phyloP scores from a whole-genome alignment of 2,797 vertebrate species.

The Sebastes vulpes region DNA sequence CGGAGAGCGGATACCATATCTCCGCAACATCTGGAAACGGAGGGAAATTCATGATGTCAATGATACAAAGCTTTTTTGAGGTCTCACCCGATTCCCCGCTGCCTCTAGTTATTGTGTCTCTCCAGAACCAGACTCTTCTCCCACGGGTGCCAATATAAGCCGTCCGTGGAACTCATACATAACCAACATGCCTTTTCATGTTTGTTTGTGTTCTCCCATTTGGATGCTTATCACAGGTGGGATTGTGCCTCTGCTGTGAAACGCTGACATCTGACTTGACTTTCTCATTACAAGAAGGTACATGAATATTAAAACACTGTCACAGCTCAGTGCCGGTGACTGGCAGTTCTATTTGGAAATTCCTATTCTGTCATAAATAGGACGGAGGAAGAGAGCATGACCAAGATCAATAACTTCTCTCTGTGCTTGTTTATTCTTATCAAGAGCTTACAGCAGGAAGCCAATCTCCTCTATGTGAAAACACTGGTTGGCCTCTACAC shows the following conservation, averaged over 20 bases:
- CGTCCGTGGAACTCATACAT: conserved; percentile 29
- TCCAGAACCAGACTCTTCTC: conserved; percentile 32
- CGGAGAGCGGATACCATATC: conserved; percentile 2
- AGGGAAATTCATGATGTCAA: conserved; percentile 15
- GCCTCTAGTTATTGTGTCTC: conserved; percentile 32
- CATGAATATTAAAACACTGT: conserved; percentile 67
- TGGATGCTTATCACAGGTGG: conserved; percentile 60
- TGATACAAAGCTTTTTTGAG: conserved; percentile 21
- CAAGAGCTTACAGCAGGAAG: conserved; percentile 1
- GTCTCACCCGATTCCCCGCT: conserved; percentile 11
- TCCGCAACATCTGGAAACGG: conserved; percentile 17
- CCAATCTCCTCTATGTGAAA: conserved; percentile 3
- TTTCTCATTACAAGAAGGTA: conserved; percentile 53
- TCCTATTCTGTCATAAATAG: conserved; percentile 35
- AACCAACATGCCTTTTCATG: conserved; percentile 53
- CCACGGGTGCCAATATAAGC: conserved; percentile 14
- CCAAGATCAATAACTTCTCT: conserved; percentile 47
- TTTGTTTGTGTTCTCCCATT: conserved; percentile 59
- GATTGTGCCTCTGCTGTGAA: conserved; percentile 48
- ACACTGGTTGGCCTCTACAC: background rate
- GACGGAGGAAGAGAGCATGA: conserved; percentile 12
- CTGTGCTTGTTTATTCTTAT: conserved; percentile 35
- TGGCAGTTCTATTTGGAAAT: conserved; percentile 54
- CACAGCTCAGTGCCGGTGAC: conserved; percentile 46
- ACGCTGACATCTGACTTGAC: conserved; percentile 65